Evolutionary conservation across 23 tunicate species (phyloP), one percentile per base, ranked within the genome.

Genomic region (Oikopleura vanhoeffeni): DNA sequence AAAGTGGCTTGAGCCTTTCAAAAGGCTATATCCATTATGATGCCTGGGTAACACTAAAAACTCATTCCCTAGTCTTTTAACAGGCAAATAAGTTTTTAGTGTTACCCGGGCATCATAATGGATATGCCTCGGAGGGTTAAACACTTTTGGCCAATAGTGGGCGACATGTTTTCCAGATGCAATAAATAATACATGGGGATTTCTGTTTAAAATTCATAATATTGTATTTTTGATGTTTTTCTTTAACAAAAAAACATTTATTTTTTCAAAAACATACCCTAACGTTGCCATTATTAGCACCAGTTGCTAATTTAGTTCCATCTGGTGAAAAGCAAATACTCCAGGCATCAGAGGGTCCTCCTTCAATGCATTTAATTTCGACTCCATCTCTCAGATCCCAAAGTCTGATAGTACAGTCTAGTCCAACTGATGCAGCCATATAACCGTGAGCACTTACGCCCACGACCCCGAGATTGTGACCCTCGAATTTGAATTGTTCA

Each of bases 371-470:
- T 0, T 91, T 84, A 71, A 93, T 87, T 79, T 93, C 91, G 75
- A 89, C 88, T 39, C 94, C 98, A 24, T 89, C 76, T 28, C 90
- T 94, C 39, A 93, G 84, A 82, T 93, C 98, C 98, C 98, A 93
- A 76, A 93, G 86, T 0, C 95, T 64, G 40, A 93, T 93, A 60
- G 90, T 92, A 3, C 94, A 91, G 84, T 93, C 98, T 40, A 93
- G 79, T 0, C 94, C 90, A 41, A 92, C 90, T 1, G 98, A 93
- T n/a, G 91, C 98, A 33, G 94, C 98, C 41, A 87, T 85, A 41
- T 92, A 89, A 36, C 98, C 98, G 83, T 93, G 89, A 1, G 90
- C 86, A 41, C 84, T 91, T 32, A 93, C 94, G 27, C 94, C 90
- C 40, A 93, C 95, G 41, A 93, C 85, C 0, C 98, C 98, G 40